These are phyloP conservation scores for Pipa parva DNA, from an alignment of 2,113 vertebrate genomes.

Conservation along the genomic window DNA sequence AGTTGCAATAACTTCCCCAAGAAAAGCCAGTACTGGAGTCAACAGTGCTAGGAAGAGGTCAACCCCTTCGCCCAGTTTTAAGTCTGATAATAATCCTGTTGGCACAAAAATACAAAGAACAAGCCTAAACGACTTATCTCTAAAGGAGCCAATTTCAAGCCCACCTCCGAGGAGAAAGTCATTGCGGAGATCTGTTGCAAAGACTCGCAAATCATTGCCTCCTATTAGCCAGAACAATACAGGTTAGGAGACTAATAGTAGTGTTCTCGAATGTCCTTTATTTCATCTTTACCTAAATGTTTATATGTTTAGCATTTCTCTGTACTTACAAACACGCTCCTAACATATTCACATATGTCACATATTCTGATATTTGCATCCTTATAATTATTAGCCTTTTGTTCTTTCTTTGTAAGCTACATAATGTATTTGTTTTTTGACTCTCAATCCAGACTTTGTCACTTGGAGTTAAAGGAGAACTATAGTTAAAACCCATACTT, in stretches of 20 bases:
- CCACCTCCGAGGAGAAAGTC: conserved; percentile 8
- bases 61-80: background rate
- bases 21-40: background rate
- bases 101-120: conserved; percentile 10
- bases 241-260: conserved; percentile 1
- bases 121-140: conserved; percentile 8
- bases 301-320: too few relatives aligned
- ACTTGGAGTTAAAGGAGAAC: too few relatives aligned
- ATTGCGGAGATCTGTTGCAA: conserved; percentile 18
- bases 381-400: too few relatives aligned
- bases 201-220: conserved; percentile 14
- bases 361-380: too few relatives aligned
- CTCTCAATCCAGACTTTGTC: too few relatives aligned
- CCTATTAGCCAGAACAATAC: conserved; percentile 8
- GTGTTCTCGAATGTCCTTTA: too few relatives aligned
- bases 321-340: too few relatives aligned
- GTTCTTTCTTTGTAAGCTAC: too few relatives aligned
- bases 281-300: too few relatives aligned
- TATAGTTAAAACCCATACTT: too few relatives aligned
- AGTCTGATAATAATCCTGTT: background rate
- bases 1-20: background rate
- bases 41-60: background rate
- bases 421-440: too few relatives aligned
- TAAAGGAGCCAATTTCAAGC: conserved; percentile 10
- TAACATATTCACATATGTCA: too few relatives aligned